phyloP scores from a whole-genome alignment of 2,888 invertebrate species.

The Sturmia bella region DNA sequence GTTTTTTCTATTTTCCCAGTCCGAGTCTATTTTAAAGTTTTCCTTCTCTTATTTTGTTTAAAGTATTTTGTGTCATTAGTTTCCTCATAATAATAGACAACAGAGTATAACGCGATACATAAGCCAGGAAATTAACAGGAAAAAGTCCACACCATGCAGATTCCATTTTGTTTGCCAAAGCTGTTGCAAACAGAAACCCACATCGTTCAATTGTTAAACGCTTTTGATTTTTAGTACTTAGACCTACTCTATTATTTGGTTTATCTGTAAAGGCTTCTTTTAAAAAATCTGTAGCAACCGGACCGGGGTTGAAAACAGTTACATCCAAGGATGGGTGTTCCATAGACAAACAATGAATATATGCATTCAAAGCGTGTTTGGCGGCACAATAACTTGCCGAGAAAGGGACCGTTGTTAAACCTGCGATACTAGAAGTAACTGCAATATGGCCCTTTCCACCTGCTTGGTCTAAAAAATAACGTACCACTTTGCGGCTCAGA shows the following conservation, averaged over 20 bases:
- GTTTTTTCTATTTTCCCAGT: too few species aligned
- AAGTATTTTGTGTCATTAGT: constrained; percentile 73
- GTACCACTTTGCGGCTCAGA: constrained; percentile 86
- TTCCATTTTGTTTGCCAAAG: constrained; percentile 84
- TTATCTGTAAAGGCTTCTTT: constrained; percentile 86
- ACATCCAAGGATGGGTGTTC: constrained; percentile 84
- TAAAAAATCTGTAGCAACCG: constrained; percentile 87
- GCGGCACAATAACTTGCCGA: constrained; percentile 88
- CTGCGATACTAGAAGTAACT: constrained; percentile 89
- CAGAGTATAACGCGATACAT: constrained; percentile 84
- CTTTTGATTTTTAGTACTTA: constrained; percentile 81
- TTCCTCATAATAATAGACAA: constrained; percentile 72
- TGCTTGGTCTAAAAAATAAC: constrained; percentile 83
- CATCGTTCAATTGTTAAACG: constrained; percentile 84
- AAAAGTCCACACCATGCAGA: constrained; percentile 88
- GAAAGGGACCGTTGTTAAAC: constrained; percentile 86
- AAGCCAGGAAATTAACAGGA: constrained; percentile 84
- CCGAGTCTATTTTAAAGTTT: constrained; percentile 71
- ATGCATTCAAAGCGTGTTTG: constrained; percentile 91
- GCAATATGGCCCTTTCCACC: constrained; percentile 86
- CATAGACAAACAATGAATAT: constrained; percentile 86
- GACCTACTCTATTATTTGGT: constrained; percentile 82
- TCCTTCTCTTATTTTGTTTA: constrained; percentile 78
- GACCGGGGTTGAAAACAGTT: constrained; percentile 89
- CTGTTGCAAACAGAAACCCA: constrained; percentile 84